Evolutionary conservation across 2,797 vertebrate species (phyloP), one percentile per base, ranked within the genome.

Genomic region (Microctenopoma steveboyesi): DNA sequence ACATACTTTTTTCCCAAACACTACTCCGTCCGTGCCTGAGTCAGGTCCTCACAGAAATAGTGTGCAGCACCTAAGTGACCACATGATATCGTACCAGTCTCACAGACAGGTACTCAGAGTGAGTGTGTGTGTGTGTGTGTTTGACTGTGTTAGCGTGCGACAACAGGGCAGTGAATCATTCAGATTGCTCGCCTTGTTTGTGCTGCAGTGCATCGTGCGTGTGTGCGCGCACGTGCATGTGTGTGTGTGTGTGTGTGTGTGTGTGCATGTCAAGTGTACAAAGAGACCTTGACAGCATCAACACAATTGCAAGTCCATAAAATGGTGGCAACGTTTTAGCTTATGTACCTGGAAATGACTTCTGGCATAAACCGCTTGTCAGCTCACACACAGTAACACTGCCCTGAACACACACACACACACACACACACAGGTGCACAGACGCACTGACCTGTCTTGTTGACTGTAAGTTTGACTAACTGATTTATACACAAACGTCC

Each of bases 261-360:
- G 39, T 42, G 55, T 63, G 58, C 57, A 58, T 69, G 42, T 69
- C 60, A 78, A 59, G 74, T 8, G 15, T 67, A 81, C 83, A 78
- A 81, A 82, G 79, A 78, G 79, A 88, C 84, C 86, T 84, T 86
- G 82, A 85, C 85, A 89, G 86, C 84, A 88, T 89, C 84, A 86
- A 87, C 83, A 80, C 85, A 88, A 83, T 84, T 87, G 77, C 63
- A 72, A 86, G 74, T 83, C 82, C 71, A 89, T 92, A 89, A 92
- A 90, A 87, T 63, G 50, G 78, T 52, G 18, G 61, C 80, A 74
- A 49, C 72, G 37, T 78, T 91, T 87, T 88, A 87, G 81, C 83
- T 80, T 74, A 84, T 76, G 69, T 76, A 86, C 77, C 76, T 86
- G 72, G 76, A 85, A 88, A 85, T 83, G 58, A 87, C 81, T 77